Conservation (phyloP, 64 coral and sea anemone species). For the Astreopora myriophthalma region DNA sequence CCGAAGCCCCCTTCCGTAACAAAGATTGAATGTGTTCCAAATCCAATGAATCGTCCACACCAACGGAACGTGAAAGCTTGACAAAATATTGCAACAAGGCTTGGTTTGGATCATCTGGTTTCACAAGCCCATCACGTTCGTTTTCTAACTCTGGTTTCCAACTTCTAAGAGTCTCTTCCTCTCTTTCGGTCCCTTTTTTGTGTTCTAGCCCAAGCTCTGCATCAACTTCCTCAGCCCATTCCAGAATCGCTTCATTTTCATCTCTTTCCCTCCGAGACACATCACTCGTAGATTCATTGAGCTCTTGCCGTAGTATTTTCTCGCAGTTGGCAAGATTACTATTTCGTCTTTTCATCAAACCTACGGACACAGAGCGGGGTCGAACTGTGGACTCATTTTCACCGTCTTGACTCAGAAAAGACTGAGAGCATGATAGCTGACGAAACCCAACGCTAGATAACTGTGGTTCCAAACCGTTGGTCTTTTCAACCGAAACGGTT, state of each 20-base stretch:
- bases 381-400: background rate
- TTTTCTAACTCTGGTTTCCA: background rate
- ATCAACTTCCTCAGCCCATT: background rate
- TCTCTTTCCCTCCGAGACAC: background rate
- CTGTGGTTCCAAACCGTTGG: background rate
- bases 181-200: background rate
- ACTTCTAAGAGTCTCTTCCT: background rate
- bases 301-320: slow-evolving; percentile 39
- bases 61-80: slow-evolving; percentile 44
- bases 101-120: slow-evolving; percentile 40
- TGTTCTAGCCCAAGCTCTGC: background rate
- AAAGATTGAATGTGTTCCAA: slow-evolving; percentile 69
- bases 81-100: slow-evolving; percentile 55
- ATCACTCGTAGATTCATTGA: background rate
- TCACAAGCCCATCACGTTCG: background rate
- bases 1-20: slow-evolving; percentile 37
- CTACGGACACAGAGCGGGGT: background rate
- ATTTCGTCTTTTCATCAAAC: background rate
- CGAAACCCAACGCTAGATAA: background rate
- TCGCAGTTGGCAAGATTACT: slow-evolving; percentile 6
- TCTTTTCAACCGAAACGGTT: background rate
- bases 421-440: background rate
- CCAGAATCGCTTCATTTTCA: slow-evolving; percentile 1
- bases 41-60: slow-evolving; percentile 57
- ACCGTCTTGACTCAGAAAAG: background rate